phyloP scores from a whole-genome alignment of 2,888 invertebrate species.

The Salticus scenicus region DNA sequence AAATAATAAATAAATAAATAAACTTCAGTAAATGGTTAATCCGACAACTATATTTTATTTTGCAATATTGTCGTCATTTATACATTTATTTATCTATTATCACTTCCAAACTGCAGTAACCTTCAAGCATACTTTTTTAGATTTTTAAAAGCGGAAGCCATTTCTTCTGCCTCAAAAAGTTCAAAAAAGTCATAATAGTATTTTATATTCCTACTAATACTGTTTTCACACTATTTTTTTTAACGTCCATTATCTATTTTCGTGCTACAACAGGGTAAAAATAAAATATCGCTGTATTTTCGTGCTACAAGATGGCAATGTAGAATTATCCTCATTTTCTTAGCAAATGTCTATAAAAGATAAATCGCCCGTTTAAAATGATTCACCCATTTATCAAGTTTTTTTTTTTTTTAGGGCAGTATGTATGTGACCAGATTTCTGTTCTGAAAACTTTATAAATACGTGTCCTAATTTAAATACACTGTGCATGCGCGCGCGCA shows the following conservation, averaged over 20 bases:
- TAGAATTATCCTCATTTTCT: too few species aligned
- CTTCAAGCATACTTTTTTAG: neutral
- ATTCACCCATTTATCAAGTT: too few species aligned
- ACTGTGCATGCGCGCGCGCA: too few species aligned
- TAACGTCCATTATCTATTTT: neutral
- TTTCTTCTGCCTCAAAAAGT: neutral
- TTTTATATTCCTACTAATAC: neutral
- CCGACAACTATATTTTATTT: neutral
- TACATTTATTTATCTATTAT: too few species aligned
- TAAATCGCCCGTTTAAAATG: too few species aligned
- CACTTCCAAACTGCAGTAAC: neutral
- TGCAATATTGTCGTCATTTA: too few species aligned
- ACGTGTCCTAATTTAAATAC: too few species aligned
- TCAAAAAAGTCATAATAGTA: constrained; percentile 1
- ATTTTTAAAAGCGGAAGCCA: constrained; percentile 3
- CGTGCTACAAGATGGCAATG: too few species aligned
- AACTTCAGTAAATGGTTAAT: neutral
- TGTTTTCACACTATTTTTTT: neutral
- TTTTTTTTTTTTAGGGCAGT: too few species aligned
- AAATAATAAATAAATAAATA: too few species aligned
- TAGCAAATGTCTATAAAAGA: neutral
- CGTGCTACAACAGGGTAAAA: neutral
- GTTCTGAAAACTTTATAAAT: too few species aligned
- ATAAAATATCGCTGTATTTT: neutral
- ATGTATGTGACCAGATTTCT: too few species aligned